phyloP scores from a whole-genome alignment of 2,797 vertebrate genomes.

The Garrulus glandarius region DNA sequence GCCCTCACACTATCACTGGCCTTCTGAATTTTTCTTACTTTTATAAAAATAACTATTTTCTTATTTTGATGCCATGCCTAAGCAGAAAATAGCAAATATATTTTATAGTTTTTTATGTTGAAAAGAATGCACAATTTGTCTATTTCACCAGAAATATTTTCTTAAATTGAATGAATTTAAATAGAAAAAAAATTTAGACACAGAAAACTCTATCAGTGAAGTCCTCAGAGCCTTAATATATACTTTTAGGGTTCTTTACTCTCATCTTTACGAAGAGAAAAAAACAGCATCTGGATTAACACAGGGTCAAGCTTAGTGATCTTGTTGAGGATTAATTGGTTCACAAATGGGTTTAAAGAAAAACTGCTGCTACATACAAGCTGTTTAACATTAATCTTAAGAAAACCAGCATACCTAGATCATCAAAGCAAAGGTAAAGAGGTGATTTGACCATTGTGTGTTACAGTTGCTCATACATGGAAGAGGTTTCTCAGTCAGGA shows the following conservation, averaged over 20 bases:
- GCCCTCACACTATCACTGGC: rapidly evolving
- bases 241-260: not conserved
- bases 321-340: not conserved
- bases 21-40: not conserved
- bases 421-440: not conserved
- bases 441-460: not conserved
- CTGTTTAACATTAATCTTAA: not conserved
- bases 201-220: not conserved
- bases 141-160: not conserved
- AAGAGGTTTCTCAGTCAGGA: not conserved
- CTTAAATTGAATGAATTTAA: not conserved
- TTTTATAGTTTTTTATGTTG: not conserved
- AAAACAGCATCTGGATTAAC: not conserved
- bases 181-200: not conserved
- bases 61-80: conserved; percentile 12
- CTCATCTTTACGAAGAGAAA: not conserved
- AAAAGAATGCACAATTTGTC: not conserved
- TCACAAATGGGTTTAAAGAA: not conserved
- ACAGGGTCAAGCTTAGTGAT: not conserved
- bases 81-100: not conserved
- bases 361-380: not conserved
- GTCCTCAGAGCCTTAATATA: not conserved
- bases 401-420: not conserved
- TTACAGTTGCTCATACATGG: not conserved
- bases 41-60: not conserved